Evolutionary conservation across 2,888 invertebrate species (phyloP), one percentile per base, ranked within the genome.

Genomic region (Eristalis arbustorum): DNA sequence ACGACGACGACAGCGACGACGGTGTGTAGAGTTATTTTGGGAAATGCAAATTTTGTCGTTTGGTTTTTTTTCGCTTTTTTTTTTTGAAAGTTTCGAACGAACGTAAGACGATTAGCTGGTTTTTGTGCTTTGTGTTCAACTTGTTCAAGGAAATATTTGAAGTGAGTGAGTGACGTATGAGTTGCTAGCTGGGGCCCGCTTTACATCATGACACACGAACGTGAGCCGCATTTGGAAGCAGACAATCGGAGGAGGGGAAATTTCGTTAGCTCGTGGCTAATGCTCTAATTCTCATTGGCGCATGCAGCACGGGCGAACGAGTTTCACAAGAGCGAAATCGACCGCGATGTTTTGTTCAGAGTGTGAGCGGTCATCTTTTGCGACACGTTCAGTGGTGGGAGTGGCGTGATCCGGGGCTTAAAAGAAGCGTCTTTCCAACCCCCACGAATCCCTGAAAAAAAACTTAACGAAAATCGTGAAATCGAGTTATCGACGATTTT

Each of bases 1-100:
- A 37, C 6, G n/a, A n/a, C n/a, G n/a, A n/a, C n/a, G 18, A 18
- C 6, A 1, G 11, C 34, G 11, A 37, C 6, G 49, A n/a, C 49
- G 49, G 49, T n/a, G 49, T 31, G 31, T 31, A 23, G 42, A 37
- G 34, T 56, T 64, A 73, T 73, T 73, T 73, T 73, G 56, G 66
- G 74, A 74, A 66, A 74, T 74, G 74, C 66, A 74, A 74, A 59
- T 74, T 66, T 10, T 10, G 31, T 31, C 31, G 31, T 31, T 8
- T 34, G 23, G 42, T 71, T 28, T n/a, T 42, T 42, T 42, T 42
- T 42, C 14, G n/a, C n/a, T n/a, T 49, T 49, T 18, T 18, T 18
- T 49, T 49, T 18, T 49, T 49, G 49, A 49, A 49, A 49, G 49
- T 49, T 49, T 42, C 18, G 31, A 14, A 4, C 49, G 49, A 49